Base-by-base conservation (phyloP, 2,888 invertebrate genomes). In the Latrodectus hesperus region DNA sequence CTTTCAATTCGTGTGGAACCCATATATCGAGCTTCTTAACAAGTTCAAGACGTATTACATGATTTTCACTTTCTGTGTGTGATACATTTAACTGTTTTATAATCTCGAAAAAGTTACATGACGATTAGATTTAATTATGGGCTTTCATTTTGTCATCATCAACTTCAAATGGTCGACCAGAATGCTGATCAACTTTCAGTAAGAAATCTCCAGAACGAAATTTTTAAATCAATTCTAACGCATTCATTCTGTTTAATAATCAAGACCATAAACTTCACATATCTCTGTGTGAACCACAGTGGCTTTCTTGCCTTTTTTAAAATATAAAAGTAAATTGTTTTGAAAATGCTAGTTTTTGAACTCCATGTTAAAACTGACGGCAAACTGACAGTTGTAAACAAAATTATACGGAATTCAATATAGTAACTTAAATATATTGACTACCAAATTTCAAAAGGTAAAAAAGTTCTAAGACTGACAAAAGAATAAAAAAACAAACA, bases 401-500 rank as follows among this genome's bases (percentile, higher is more conserved):
- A 22, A 22, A 22, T 22, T 22, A 22, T 22, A 22, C 22, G 1
- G 22, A 22, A 22, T 70, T 70, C n/a, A n/a, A 5, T 70, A 70
- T 26, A 70, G 70, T 11, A 16, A 70, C 26, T 10, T 0, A 70
- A 70, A 26, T 10, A 1, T 26, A 26, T 70, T 49, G 26, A 70
- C 70, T 70, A 9, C 16, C 70, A 70, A 70, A 70, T 70, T 38
- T 70, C 16, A 70, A 70, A 70, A 70, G 70, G 38, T n/a, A 70
- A 12, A 26, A 26, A 26, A 65, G 1, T 70, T 26, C 17, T 5
- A 70, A 26, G 11, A 70, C 12, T 70, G 70, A 70, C 9, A 70
- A 26, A 70, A 70, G 70, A 70, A 70, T 70, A 70, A 70, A n/a
- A n/a, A n/a, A n/a, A n/a, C n/a, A n/a, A 22, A 22, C 22, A 22